phyloP scores from a whole-genome alignment of 1,140 invertebrate genomes.

The Lucilia sericata region DNA sequence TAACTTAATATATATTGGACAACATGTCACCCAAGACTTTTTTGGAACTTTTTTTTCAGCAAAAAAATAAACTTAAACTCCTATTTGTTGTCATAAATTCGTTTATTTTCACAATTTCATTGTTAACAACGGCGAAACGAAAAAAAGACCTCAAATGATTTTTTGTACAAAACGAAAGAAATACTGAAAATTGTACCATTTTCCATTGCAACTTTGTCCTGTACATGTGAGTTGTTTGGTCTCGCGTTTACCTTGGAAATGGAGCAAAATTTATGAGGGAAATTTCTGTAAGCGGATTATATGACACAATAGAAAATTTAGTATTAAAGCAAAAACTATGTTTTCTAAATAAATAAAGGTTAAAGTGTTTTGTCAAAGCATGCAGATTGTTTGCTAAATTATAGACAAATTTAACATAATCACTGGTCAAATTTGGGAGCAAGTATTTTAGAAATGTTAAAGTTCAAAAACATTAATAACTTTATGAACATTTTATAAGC shows the following conservation, averaged over 20 bases:
- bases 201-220: neutral
- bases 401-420: neutral
- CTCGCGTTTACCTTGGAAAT: neutral
- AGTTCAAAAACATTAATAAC: neutral
- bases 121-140: neutral
- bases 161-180: neutral
- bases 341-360: neutral
- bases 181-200: neutral
- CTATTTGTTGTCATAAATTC: constrained; percentile 18
- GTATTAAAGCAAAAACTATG: neutral
- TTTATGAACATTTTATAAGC: no score
- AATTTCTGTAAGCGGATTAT: constrained; percentile 12
- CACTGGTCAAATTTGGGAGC: neutral
- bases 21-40: constrained; percentile 12
- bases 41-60: neutral
- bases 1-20: constrained; percentile 25
- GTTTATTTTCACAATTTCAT: constrained; percentile 1
- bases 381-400: neutral
- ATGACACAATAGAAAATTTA: neutral
- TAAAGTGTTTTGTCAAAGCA: neutral
- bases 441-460: neutral
- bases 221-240: neutral
- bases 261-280: constrained; percentile 23
- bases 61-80: neutral
- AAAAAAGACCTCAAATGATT: neutral